Percentiles rank a stretch among this genome's conserved stretches.
These are phyloP conservation scores for Oikopleura vanhoeffeni DNA, from an alignment of 23 tunicate species.

Conservation along the genomic window DNA sequence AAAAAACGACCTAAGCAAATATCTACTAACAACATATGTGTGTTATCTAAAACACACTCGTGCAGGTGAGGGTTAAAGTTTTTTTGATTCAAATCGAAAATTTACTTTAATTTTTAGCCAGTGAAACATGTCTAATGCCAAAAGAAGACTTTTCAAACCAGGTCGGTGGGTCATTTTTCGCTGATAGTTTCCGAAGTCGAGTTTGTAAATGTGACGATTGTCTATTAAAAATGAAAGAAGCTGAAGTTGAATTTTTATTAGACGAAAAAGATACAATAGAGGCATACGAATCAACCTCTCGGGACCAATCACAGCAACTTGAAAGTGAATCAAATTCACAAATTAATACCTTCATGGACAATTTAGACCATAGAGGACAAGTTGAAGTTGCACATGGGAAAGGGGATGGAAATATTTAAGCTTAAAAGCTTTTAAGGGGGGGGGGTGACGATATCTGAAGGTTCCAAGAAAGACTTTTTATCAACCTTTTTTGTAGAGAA, in stretches of 20 bases:
- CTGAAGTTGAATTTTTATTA: constrained; percentile 26
- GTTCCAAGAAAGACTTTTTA: too few species aligned
- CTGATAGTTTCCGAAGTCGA: constrained; percentile 26
- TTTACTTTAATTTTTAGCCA: too few species aligned
- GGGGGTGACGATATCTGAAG: too few species aligned
- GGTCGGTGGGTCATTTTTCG: constrained; percentile 52
- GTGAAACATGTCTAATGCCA: neutral
- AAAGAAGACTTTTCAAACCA: neutral
- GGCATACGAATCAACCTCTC: neutral
- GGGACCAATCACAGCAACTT: neutral
- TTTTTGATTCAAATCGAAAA: too few species aligned
- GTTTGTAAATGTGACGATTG: constrained; percentile 56
- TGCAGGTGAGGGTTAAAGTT: too few species aligned
- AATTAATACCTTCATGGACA: neutral
- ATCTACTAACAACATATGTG: too few species aligned
- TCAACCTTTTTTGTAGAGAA: too few species aligned
- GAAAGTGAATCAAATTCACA: neutral
- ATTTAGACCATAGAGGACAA: neutral
- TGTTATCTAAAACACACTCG: too few species aligned
- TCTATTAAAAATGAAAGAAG: constrained; percentile 17
- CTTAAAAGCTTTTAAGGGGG: too few species aligned
- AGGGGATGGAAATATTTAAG: too few species aligned
- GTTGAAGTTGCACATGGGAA: constrained; percentile 8
- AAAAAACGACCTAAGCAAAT: too few species aligned
- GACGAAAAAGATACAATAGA: constrained; percentile 33